Base-by-base conservation (phyloP, 2,797 vertebrate species). In the Leucoraja ocellata region DNA sequence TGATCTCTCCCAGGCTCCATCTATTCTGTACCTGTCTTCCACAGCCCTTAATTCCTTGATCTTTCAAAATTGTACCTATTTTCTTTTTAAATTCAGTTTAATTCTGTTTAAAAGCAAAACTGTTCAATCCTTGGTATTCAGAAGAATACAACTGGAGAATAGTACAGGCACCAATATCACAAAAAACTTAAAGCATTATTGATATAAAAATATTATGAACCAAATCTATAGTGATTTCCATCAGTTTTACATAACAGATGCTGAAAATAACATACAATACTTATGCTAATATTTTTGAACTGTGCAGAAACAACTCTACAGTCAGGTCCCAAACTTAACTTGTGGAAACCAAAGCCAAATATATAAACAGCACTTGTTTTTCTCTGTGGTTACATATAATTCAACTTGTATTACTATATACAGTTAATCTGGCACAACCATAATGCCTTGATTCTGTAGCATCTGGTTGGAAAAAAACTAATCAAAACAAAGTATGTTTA, bases 161-260 rank as follows among this genome's bases (percentile, higher is more conserved):
- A 0, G 7, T 28, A 68, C 36, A 91, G 88, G 73, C 68, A 91
- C 36, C 73, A 65, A 94, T 16, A 73, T 93, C 90, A 81, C 93
- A 81, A 91, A 93, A 80, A 74, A 93, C 68, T 61, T 95, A 95
- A 96, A 95, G 94, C 95, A 95, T 91, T 71, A 95, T 94, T 93
- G 94, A 95, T 95, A 95, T 95, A 95, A 96, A 96, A 95, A 95
- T 90, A 68, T 91, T 77, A 93, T 94, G 94, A 95, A 95, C 95
- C 94, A 95, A 95, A 97, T 96, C 96, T 95, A 97, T 95, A 96
- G 94, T 77, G 92, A 93, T 94, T 95, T 95, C 95, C 46, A 46
- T 46, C 46, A 46, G 94, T 94, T 95, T 94, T 96, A 93, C 95
- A 94, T 94, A 94, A 93, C 94, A 93, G 94, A 95, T 78, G 94